Evolutionary conservation across 2,113 vertebrate genomes (phyloP), one percentile per base, ranked within the genome.

Genomic region (Girardinichthys multiradiatus): DNA sequence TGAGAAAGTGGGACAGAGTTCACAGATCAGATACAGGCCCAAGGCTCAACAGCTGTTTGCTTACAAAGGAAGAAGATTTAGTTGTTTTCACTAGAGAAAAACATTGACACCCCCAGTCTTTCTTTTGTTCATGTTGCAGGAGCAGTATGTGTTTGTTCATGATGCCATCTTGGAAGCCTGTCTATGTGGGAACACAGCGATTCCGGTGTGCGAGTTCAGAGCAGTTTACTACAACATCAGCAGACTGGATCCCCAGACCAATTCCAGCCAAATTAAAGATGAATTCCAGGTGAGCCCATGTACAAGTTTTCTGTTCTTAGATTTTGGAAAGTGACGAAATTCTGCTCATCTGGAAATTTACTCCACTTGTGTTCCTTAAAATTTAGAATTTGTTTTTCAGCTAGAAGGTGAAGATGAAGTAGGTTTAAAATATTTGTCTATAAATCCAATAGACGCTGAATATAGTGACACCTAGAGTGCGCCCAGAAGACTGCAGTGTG

Each of bases 251-350:
- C 96, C 97, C 12, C 97, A 99, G 93, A 99, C 98, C 77, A 98
- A 99, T 92, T 98, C 97, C 93, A 99, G 97, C 91, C 98, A 99
- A 88, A 97, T 99, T 83, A 99, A 99, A 93, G 98, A 99, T 33
- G 98, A 99, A 81, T 99, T 99, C 89, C 97, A 99, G 97, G 98
- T 99, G 90, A 81, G 78, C 19, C 19, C 30, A 68, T 21, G 42
- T 15, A 5, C 15, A 45, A 2, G 42, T 1, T 45, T 45, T 45
- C n/a, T 45, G 42, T 45, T 45, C 15, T 15, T 17, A 45, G 42
- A 45, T 15, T 42, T 42, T 15, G 1, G 13, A 42, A 45, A 45
- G 19, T 19, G 42, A 1, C 17, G 0, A 2, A 19, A 45, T 19
- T 2, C 4, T 45, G 0, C 17, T 45, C 7, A 37, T n/a, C n/a